Conservation (phyloP, 1,140 invertebrate species). For the Calliphora vicina region DNA sequence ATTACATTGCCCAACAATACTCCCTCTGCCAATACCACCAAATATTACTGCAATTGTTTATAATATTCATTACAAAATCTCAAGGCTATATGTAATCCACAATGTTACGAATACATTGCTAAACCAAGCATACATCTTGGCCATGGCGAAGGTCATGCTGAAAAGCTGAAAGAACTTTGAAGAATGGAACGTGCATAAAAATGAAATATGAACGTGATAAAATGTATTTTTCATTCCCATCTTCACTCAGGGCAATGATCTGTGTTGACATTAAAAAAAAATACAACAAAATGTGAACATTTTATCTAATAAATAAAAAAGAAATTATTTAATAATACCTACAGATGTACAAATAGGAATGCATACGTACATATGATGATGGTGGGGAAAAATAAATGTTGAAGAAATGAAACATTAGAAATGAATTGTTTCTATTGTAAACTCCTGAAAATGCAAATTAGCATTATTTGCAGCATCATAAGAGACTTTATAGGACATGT, state of each 20-base stretch:
- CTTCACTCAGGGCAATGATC: constrained; percentile 5
- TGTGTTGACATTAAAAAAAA: constrained; percentile 9
- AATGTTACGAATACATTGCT: neutral
- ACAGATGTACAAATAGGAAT: neutral
- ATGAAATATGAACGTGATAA: constrained; percentile 1
- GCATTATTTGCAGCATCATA: no score
- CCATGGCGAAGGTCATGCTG: neutral
- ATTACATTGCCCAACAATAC: no score
- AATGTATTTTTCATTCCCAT: neutral
- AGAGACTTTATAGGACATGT: no score
- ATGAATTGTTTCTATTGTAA: no score
- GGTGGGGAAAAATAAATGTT: no score
- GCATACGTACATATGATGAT: no score
- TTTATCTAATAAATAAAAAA: constrained; percentile 3
- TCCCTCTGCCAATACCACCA: no score
- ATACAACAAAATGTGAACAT: neutral
- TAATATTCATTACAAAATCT: neutral
- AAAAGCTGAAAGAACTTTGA: constrained; percentile 3
- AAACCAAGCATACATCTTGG: neutral
- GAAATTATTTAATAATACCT: neutral
- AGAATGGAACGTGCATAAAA: neutral
- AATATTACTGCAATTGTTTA: no score
- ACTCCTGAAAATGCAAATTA: no score
- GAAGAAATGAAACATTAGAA: no score
- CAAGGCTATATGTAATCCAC: no score